Evolutionary conservation across 2,888 invertebrate species (phyloP).

Genomic region (Mylabris sibirica): DNA sequence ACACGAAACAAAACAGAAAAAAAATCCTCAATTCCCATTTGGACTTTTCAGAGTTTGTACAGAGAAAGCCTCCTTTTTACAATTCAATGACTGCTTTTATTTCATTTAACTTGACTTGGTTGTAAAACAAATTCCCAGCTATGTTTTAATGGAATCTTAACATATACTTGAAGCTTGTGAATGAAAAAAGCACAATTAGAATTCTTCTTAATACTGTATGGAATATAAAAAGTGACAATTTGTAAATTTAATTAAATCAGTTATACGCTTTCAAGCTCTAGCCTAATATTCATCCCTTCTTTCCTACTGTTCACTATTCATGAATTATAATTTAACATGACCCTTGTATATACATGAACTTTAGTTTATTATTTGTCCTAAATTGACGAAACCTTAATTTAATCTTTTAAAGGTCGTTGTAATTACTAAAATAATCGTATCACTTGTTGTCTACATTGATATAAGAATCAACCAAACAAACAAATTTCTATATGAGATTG

Average conservation of each 20-base stretch:
- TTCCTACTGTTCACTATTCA: slow-evolving; percentile 29
- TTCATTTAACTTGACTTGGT: not conserved
- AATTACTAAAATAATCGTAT: not conserved
- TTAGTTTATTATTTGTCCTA: slow-evolving; percentile 20
- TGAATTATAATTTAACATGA: slow-evolving; percentile 30
- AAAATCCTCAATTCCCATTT: slow-evolving; percentile 5
- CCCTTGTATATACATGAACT: slow-evolving; percentile 27
- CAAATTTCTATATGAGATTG: not conserved
- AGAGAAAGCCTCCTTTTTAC: not conserved
- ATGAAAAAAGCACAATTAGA: no score
- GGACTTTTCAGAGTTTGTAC: not conserved
- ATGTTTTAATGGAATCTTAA: no score
- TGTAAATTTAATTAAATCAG: slow-evolving; percentile 29
- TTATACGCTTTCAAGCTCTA: slow-evolving; percentile 12
- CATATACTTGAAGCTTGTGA: no score
- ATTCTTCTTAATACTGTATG: slow-evolving; percentile 6
- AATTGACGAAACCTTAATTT: not conserved
- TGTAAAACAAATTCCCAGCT: not conserved
- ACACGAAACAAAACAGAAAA: not conserved
- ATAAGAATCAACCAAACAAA: slow-evolving; percentile 8
- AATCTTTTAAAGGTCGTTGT: slow-evolving; percentile 1
- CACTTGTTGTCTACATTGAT: slow-evolving; percentile 8
- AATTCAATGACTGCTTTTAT: not conserved
- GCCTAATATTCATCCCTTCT: slow-evolving; percentile 14
- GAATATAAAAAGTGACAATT: slow-evolving; percentile 12